Conservation (phyloP, 2,113 vertebrate genomes). For the Corvus cornix region DNA sequence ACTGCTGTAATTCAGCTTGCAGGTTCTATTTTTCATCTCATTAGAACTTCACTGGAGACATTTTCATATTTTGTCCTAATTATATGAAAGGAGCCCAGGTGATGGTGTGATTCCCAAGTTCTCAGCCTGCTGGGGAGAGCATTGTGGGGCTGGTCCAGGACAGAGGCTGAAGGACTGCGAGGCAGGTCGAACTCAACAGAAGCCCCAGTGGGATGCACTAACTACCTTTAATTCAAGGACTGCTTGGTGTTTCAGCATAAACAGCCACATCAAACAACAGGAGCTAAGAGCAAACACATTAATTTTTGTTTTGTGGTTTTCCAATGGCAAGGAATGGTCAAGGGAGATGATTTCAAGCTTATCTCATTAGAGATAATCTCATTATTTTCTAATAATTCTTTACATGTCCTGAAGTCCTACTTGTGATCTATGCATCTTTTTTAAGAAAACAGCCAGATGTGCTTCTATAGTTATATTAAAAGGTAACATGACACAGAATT, state of each 20-base stretch:
- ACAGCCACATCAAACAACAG: not conserved
- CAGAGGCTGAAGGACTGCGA: not conserved
- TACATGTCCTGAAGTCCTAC: not conserved
- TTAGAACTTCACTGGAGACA: not conserved
- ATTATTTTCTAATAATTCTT: not conserved
- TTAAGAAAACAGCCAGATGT: not conserved
- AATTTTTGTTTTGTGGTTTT: not conserved
- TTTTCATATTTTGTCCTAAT: not conserved
- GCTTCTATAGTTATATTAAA: not conserved
- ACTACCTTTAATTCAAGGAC: not conserved
- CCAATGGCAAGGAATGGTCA: not conserved
- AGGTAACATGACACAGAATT: not conserved
- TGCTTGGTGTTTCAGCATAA: not conserved
- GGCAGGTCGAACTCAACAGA: not conserved
- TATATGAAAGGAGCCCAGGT: not conserved
- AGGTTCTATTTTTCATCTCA: not conserved
- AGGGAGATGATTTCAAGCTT: not conserved
- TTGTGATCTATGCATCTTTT: not conserved
- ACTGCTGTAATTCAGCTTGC: not conserved
- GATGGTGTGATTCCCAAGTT: not conserved
- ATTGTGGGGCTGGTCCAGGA: not conserved
- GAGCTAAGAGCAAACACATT: not conserved
- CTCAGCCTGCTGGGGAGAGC: not conserved
- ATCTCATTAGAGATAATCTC: not conserved
- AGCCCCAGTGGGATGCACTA: not conserved